These are phyloP conservation scores for Babylonia areolata DNA, from an alignment of 1,140 invertebrate species.

Conservation along the genomic window DNA sequence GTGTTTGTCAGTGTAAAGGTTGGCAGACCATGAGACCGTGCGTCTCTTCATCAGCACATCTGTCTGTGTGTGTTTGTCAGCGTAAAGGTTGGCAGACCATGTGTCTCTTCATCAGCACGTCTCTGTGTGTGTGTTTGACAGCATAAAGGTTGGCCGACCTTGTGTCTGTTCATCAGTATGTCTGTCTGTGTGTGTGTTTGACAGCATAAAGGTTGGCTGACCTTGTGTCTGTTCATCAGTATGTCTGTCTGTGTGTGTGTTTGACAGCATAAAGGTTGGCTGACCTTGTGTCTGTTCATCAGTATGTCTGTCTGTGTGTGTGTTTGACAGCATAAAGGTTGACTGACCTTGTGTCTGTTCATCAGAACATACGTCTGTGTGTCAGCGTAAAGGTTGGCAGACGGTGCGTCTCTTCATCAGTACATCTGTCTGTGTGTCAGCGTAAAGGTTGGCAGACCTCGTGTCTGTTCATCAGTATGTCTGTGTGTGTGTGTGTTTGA, in stretches of 20 bases:
- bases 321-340: neutral
- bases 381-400: neutral
- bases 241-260: constrained; percentile 9
- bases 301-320: neutral
- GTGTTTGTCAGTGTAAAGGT: too few relatives aligned
- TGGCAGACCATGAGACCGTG: too few relatives aligned
- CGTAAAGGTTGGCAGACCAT: neutral
- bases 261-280: neutral
- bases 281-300: neutral
- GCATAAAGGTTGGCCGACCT: too few relatives aligned
- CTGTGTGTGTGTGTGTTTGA: neutral
- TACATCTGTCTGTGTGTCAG: constrained; percentile 2
- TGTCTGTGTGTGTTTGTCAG: neutral
- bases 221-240: neutral
- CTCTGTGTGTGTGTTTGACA: constrained; percentile 15
- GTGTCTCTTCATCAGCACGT: neutral
- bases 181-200: neutral
- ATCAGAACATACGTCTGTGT: neutral
- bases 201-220: neutral
- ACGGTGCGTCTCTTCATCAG: neutral
- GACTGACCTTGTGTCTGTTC: neutral
- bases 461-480: neutral
- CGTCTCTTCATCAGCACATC: too few relatives aligned
- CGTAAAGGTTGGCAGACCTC: neutral
- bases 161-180: neutral